A percentile compares a stretch with the other conserved stretches of the same genome.
phyloP scores from a whole-genome alignment of 2,113 vertebrate genomes.

The Esox niger region DNA sequence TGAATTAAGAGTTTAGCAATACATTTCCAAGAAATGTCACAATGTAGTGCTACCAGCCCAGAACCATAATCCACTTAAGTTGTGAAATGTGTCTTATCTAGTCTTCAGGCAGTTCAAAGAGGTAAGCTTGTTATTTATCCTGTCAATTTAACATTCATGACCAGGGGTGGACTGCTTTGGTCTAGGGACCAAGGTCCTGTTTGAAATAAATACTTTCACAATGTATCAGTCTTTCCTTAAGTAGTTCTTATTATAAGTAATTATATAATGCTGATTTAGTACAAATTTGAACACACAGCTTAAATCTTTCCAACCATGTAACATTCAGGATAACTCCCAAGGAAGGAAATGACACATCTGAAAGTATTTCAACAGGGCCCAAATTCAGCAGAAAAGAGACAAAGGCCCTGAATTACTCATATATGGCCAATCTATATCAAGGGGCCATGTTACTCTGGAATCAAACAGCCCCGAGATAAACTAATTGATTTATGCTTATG shows the following conservation, averaged over 20 bases:
- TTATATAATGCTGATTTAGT: too few relatives aligned
- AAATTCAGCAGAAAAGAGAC: slow-evolving; percentile 50
- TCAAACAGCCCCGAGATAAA: not conserved
- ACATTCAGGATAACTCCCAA: too few relatives aligned
- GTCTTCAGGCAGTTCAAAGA: slow-evolving; percentile 2
- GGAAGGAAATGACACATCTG: slow-evolving; percentile 26
- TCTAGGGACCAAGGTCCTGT: not conserved
- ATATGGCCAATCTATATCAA: slow-evolving; percentile 41
- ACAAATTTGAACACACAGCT: too few relatives aligned
- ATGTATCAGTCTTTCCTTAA: not conserved
- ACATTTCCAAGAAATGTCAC: slow-evolving; percentile 32
- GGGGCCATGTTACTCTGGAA: not conserved
- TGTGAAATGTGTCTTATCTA: slow-evolving; percentile 23
- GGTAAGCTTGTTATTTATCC: not conserved
- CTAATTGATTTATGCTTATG: not conserved
- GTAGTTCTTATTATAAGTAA: too few relatives aligned
- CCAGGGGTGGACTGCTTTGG: slow-evolving; percentile 3
- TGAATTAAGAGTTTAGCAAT: slow-evolving; percentile 33
- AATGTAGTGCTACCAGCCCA: slow-evolving; percentile 31
- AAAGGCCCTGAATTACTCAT: slow-evolving; percentile 59
- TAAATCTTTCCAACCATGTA: too few relatives aligned
- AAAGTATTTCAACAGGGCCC: slow-evolving; percentile 43
- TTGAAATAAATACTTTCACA: too few relatives aligned
- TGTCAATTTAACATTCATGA: not conserved
- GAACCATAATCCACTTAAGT: slow-evolving; percentile 19